phyloP scores from a whole-genome alignment of 2,113 vertebrate species.

The Mungos mungo region DNA sequence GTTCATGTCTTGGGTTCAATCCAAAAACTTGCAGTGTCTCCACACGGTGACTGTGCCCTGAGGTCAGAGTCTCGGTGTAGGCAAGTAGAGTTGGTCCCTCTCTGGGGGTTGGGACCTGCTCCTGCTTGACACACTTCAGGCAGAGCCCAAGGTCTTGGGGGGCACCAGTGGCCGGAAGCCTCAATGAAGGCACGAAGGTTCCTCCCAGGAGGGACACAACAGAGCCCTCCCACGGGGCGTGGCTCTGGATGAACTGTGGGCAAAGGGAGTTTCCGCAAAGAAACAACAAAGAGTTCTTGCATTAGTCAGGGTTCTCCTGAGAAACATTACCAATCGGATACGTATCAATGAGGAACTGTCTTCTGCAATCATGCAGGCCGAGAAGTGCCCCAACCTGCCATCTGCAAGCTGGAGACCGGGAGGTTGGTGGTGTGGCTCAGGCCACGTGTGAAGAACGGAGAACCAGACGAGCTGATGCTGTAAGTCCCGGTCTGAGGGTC shows the following conservation, averaged over 20 bases:
- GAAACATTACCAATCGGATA: background rate
- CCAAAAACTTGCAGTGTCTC: background rate
- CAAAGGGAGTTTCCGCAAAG: background rate
- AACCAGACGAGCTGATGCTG: background rate
- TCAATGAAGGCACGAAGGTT: background rate
- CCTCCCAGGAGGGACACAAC: background rate
- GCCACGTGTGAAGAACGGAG: background rate
- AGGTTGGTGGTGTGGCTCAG: background rate
- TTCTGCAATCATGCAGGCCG: background rate
- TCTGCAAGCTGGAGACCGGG: background rate
- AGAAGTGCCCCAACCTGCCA: background rate
- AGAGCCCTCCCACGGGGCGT: accelerated
- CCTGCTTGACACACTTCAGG: background rate
- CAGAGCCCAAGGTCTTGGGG: background rate
- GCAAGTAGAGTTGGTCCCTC: background rate
- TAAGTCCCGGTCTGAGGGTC: background rate
- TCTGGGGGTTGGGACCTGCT: background rate
- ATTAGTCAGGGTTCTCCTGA: background rate
- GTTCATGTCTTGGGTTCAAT: background rate
- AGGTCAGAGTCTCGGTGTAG: background rate
- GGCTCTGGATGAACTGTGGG: background rate
- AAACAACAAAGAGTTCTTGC: background rate
- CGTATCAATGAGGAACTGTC: background rate
- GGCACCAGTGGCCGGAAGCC: background rate
- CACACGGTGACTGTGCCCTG: background rate